Percentiles rank a stretch among this genome's conserved stretches.
Conservation (phyloP, 1,140 invertebrate species). For the Pogonomyrmex barbatus region DNA sequence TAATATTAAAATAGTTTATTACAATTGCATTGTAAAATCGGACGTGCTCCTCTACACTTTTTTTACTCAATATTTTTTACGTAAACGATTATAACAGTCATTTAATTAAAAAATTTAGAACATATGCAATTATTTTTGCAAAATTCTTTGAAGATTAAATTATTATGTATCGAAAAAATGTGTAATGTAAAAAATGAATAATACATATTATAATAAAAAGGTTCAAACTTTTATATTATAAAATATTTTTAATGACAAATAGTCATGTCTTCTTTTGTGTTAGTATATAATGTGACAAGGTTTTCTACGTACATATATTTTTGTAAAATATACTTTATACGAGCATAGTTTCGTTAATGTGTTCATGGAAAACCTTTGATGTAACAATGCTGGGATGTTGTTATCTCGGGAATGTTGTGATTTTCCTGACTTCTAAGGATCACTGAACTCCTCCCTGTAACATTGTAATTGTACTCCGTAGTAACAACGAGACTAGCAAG, state of each 20-base stretch:
- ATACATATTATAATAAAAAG: not conserved
- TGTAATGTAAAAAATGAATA: not conserved
- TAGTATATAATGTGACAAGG: not conserved
- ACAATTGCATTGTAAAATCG: not conserved
- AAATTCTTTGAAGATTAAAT: slow-evolving; percentile 8
- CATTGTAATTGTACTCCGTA: slow-evolving; percentile 38
- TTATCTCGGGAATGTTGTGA: slow-evolving; percentile 45
- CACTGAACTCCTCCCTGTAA: slow-evolving; percentile 19
- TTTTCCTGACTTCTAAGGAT: slow-evolving; percentile 43
- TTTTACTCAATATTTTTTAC: not conserved
- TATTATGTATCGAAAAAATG: not conserved
- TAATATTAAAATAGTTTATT: not conserved
- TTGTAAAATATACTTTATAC: slow-evolving; percentile 13
- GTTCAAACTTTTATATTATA: not conserved
- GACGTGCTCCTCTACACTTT: not conserved
- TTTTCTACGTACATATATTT: not conserved
- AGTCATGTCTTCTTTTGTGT: not conserved
- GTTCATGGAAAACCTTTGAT: slow-evolving; percentile 36
- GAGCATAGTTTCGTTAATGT: not conserved
- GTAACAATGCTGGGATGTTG: not conserved
- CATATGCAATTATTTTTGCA: not conserved
- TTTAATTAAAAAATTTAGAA: not conserved
- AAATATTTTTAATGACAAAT: not conserved
- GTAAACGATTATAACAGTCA: not conserved
- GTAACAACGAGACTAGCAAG: slow-evolving; percentile 31